Evolutionary conservation across 2,113 vertebrate species (phyloP).

Genomic region (Mellivora capensis): DNA sequence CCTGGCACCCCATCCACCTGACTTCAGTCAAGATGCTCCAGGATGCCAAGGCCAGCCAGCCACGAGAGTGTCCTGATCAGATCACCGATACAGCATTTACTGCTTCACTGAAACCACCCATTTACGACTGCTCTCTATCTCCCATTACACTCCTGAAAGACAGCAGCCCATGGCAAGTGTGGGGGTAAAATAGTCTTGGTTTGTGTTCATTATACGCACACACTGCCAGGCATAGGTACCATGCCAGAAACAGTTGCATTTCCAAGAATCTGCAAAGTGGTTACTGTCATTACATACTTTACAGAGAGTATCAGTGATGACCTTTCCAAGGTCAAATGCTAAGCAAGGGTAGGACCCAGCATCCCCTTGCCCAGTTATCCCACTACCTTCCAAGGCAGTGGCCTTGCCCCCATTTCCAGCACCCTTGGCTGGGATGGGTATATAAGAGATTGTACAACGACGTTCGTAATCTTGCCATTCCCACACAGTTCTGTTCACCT

Average conservation of each 20-base stretch:
- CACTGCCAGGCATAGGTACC: fast-evolving
- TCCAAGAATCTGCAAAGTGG: neutral
- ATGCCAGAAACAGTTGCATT: neutral
- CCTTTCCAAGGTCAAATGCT: neutral
- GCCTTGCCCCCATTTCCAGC: neutral
- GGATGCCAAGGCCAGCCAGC: neutral
- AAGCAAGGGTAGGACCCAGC: neutral
- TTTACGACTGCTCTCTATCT: neutral
- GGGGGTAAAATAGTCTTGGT: neutral
- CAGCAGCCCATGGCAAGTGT: neutral
- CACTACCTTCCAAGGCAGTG: neutral
- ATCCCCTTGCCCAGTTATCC: neutral
- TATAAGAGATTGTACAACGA: too few relatives aligned
- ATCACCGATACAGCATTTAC: neutral
- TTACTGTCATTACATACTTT: neutral
- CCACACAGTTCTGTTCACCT: fast-evolving
- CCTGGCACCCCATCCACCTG: neutral
- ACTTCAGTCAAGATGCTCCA: neutral
- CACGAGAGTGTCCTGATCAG: neutral
- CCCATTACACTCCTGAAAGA: neutral
- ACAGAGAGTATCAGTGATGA: neutral
- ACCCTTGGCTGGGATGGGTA: neutral
- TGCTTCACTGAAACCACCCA: neutral
- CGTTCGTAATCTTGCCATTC: too few relatives aligned
- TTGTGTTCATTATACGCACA: fast-evolving